phyloP scores from a whole-genome alignment of 2,797 vertebrate genomes.

The Paedocypris micromegethes region DNA sequence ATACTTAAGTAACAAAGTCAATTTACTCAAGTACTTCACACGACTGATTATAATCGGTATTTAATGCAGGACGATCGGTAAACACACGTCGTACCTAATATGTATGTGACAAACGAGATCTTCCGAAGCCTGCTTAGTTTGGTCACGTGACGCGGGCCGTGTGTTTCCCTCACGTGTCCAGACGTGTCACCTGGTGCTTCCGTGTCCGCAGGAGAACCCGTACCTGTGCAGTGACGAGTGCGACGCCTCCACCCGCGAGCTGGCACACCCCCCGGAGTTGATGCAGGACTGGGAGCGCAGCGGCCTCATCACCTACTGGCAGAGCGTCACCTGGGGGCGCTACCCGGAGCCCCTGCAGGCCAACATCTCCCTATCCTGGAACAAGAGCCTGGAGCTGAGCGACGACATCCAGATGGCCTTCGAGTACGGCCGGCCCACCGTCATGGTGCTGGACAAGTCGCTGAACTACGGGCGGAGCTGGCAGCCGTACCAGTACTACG shows the following conservation, averaged over 20 bases:
- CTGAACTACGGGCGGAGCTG: conserved; percentile 87
- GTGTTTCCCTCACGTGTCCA: not conserved
- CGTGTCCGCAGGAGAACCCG: conserved; percentile 80
- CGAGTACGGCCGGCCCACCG: conserved; percentile 90
- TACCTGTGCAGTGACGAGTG: conserved; percentile 98
- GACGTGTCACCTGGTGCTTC: conserved; percentile 2
- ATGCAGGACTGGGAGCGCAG: conserved; percentile 92
- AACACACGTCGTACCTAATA: no score
- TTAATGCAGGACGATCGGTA: no score
- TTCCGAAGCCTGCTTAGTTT: no score
- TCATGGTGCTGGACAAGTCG: conserved; percentile 95
- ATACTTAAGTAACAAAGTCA: no score
- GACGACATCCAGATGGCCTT: conserved; percentile 92
- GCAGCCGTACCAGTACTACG: conserved; percentile 96
- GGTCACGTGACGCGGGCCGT: no score
- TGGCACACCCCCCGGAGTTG: conserved; percentile 91
- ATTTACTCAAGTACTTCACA: no score
- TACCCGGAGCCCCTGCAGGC: conserved; percentile 87
- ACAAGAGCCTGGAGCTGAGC: conserved; percentile 92
- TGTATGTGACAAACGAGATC: no score
- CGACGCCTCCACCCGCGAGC: conserved; percentile 85
- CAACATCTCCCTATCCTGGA: conserved; percentile 94
- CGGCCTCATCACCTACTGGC: conserved; percentile 92
- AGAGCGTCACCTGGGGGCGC: conserved; percentile 91
- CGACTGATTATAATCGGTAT: no score